These are phyloP conservation scores for Mobula hypostoma DNA, from an alignment of 2,113 vertebrate genomes.

Conservation along the genomic window DNA sequence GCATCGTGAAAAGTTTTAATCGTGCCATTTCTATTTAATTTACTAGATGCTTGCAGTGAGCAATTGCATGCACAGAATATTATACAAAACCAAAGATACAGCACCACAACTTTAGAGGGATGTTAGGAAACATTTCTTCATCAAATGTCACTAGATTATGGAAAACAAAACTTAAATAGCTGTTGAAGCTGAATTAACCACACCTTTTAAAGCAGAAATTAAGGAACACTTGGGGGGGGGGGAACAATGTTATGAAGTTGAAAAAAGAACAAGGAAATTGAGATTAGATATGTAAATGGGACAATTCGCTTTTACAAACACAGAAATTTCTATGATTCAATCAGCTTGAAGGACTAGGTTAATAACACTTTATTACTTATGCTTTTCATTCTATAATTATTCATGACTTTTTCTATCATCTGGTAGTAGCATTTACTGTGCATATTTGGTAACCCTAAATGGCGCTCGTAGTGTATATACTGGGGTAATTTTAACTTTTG, in stretches of 20 bases:
- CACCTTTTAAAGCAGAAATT: background rate
- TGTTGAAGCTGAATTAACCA: background rate
- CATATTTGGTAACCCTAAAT: background rate
- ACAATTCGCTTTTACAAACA: background rate
- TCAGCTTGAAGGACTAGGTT: background rate
- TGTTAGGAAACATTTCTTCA: background rate
- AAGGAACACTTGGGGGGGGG: background rate
- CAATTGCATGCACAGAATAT: background rate
- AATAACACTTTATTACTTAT: background rate
- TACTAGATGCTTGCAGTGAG: background rate
- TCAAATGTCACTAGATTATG: background rate
- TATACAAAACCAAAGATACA: background rate
- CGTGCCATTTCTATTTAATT: background rate
- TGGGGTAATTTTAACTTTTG: conserved; percentile 29
- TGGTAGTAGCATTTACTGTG: background rate
- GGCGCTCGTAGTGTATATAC: background rate
- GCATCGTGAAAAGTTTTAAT: background rate
- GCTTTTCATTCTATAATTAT: background rate
- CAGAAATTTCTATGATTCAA: too few relatives aligned
- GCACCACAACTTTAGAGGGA: background rate
- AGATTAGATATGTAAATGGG: background rate
- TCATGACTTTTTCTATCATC: background rate
- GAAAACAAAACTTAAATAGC: background rate
- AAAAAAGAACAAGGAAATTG: background rate
- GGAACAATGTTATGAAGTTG: background rate